phyloP scores from a whole-genome alignment of 1,140 invertebrate species.

The Saccostrea cuccullata region DNA sequence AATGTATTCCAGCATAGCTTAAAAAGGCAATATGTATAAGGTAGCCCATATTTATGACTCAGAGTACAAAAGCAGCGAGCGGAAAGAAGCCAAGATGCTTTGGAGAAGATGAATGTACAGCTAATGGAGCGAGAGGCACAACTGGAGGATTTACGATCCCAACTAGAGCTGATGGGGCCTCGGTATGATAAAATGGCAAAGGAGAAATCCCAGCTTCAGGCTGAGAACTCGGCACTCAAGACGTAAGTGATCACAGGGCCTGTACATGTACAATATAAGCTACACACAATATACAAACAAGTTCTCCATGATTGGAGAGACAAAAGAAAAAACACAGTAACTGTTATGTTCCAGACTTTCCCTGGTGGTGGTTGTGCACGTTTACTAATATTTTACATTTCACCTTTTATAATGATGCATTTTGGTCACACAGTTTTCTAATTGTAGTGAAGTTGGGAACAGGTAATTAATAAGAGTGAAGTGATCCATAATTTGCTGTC shows the following conservation, averaged over 20 bases:
- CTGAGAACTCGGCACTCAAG: constrained; percentile 70
- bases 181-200: constrained; percentile 68
- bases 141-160: constrained; percentile 67
- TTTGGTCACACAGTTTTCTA: constrained; percentile 19
- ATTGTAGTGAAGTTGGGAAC: constrained; percentile 19
- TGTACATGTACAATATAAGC: constrained; percentile 2
- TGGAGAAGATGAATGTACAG: constrained; percentile 70
- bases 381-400: not conserved
- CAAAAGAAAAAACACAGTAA: not conserved
- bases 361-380: constrained; percentile 3
- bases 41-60: constrained; percentile 37
- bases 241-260: constrained; percentile 69
- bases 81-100: constrained; percentile 70
- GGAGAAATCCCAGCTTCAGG: constrained; percentile 65
- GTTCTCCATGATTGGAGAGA: not conserved
- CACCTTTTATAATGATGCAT: not conserved
- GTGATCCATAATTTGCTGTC: not conserved
- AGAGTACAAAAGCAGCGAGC: constrained; percentile 77
- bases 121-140: constrained; percentile 71
- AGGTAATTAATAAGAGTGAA: constrained; percentile 10
- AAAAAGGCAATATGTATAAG: not conserved
- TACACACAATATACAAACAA: not conserved
- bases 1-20: not conserved
- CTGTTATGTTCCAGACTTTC: not conserved
- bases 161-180: constrained; percentile 65